Conservation (phyloP, 1,140 invertebrate genomes). For the Muscidifurax raptorellus region DNA sequence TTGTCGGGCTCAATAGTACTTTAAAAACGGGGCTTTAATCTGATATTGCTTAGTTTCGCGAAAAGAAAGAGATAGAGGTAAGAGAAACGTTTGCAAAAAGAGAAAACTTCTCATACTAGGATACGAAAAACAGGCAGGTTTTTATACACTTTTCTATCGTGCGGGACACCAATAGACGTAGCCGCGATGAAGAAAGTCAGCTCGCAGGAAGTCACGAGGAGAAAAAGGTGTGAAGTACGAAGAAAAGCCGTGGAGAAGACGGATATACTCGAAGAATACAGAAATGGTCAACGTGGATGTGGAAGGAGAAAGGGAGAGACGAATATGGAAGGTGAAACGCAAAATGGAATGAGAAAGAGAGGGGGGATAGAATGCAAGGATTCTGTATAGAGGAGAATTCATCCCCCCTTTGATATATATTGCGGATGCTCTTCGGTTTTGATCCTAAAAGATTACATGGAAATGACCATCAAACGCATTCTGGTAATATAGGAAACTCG, state of each 20-base stretch:
- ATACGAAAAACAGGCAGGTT: constrained; percentile 10
- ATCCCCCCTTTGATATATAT: not conserved
- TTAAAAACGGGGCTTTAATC: too few relatives aligned
- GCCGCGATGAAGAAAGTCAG: not conserved
- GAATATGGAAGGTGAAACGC: too few relatives aligned
- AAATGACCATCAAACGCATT: not conserved
- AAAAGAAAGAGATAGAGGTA: not conserved
- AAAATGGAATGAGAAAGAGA: not conserved
- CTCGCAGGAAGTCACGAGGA: not conserved
- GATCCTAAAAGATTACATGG: constrained; percentile 8
- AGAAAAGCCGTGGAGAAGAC: too few relatives aligned
- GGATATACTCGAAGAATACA: too few relatives aligned
- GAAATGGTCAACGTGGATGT: too few relatives aligned
- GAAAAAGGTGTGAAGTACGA: not conserved
- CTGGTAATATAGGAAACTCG: not conserved
- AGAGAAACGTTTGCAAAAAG: not conserved
- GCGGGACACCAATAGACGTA: not conserved
- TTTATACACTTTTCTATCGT: not conserved
- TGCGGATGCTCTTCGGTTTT: not conserved
- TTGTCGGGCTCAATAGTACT: too few relatives aligned
- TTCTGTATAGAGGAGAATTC: not conserved
- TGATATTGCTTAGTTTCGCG: constrained; percentile 21
- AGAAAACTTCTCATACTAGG: not conserved
- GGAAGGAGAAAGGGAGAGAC: too few relatives aligned
- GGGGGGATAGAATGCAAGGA: not conserved